Conservation (phyloP, 2,888 invertebrate genomes). For the Emesis furor region DNA sequence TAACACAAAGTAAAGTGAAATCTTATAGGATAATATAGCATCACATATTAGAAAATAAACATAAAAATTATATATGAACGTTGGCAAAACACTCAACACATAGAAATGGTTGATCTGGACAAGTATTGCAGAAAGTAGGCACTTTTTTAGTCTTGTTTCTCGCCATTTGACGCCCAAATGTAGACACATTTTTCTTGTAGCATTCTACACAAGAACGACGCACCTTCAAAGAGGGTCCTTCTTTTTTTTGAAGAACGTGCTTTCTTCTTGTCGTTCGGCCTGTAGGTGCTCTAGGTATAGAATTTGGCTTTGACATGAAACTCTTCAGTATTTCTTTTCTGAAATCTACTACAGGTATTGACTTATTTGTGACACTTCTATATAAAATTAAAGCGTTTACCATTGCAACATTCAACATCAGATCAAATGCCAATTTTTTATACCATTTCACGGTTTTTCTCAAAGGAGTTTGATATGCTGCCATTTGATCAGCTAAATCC, state of each 20-base stretch:
- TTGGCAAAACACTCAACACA: conserved; percentile 67
- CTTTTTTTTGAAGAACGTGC: conserved; percentile 58
- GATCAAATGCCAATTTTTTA: conserved; percentile 70
- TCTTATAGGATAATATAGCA: too few species aligned
- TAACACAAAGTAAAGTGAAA: too few species aligned
- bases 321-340: conserved; percentile 59
- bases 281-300: conserved; percentile 42
- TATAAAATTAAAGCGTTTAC: conserved; percentile 65
- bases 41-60: background rate
- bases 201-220: conserved; percentile 67
- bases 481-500: conserved; percentile 73
- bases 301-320: conserved; percentile 40
- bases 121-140: conserved; percentile 69
- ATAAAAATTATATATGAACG: conserved; percentile 57
- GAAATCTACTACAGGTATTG: conserved; percentile 55
- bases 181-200: conserved; percentile 68
- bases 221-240: conserved; percentile 41
- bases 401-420: conserved; percentile 69
- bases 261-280: conserved; percentile 53
- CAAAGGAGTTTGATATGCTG: conserved; percentile 70
- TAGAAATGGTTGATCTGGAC: conserved; percentile 64
- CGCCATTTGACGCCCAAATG: conserved; percentile 66
- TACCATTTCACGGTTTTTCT: conserved; percentile 72
- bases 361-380: conserved; percentile 63
- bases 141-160: conserved; percentile 76